These are phyloP conservation scores for Pocillopora verrucosa DNA, from an alignment of 64 coral and sea anemone genomes.

Conservation along the genomic window DNA sequence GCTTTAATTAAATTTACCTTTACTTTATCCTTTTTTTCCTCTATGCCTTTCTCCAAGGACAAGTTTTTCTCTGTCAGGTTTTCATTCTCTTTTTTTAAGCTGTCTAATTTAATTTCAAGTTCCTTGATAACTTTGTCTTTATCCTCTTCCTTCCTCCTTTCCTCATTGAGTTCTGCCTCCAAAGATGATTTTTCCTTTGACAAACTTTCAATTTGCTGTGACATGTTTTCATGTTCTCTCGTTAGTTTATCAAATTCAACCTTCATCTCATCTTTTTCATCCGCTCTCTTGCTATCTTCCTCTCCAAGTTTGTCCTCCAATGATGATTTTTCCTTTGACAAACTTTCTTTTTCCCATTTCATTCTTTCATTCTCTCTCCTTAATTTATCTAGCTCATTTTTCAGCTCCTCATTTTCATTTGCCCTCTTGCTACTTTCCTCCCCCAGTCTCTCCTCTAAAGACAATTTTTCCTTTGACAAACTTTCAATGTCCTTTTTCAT, in stretches of 20 bases:
- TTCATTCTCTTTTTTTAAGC: neutral
- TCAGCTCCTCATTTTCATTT: too few relatives aligned
- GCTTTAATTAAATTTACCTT: neutral
- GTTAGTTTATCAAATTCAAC: neutral
- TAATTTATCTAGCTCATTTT: neutral
- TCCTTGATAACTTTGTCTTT: too few relatives aligned
- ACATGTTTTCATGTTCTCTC: conserved; percentile 1
- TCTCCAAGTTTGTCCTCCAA: conserved; percentile 12
- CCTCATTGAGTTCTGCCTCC: conserved; percentile 1
- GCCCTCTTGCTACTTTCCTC: neutral
- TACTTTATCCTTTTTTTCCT: neutral
- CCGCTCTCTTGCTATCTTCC: neutral
- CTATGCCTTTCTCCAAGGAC: neutral
- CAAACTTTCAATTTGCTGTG: conserved; percentile 9
- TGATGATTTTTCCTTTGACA: neutral
- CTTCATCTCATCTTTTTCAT: too few relatives aligned
- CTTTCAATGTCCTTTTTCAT: conserved; percentile 14
- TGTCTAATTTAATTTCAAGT: neutral
- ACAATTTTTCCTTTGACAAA: neutral
- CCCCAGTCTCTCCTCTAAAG: conserved; percentile 1
- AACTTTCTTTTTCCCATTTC: conserved; percentile 1
- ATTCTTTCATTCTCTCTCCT: neutral
- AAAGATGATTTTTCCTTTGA: conserved; percentile 2
- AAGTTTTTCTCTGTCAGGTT: neutral
- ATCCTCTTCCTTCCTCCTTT: neutral